Evolutionary conservation across 1,140 invertebrate genomes (phyloP).

Genomic region (Danaus plexippus): DNA sequence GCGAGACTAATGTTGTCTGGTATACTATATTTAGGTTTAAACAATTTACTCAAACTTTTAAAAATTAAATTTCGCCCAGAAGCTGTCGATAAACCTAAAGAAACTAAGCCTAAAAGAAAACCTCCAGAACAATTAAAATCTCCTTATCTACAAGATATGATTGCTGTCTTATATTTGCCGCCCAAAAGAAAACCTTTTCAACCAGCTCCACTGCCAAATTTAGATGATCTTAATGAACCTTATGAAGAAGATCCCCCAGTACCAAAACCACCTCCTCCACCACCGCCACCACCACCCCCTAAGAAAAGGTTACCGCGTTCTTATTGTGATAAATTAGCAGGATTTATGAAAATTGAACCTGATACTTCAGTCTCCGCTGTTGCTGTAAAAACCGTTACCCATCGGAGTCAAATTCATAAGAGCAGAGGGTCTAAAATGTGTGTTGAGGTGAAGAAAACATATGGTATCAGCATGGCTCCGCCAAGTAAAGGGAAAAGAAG

Average conservation of each 20-base stretch:
- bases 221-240: conserved; percentile 49
- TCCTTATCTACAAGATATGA: conserved; percentile 50
- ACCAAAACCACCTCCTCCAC: conserved; percentile 38
- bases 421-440: conserved; percentile 32
- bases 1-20: conserved; percentile 49
- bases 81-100: conserved; percentile 14
- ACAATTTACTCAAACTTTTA: conserved; percentile 39
- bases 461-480: conserved; percentile 30
- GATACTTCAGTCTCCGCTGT: conserved; percentile 33
- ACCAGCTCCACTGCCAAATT: conserved; percentile 45
- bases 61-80: conserved; percentile 39
- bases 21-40: conserved; percentile 50
- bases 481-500: conserved; percentile 28
- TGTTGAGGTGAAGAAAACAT: conserved; percentile 45
- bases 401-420: conserved; percentile 25
- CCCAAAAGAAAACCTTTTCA: conserved; percentile 28
- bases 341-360: conserved; percentile 37
- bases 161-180: conserved; percentile 36
- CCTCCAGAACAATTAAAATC: conserved; percentile 30
- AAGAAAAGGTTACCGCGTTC: conserved; percentile 40
- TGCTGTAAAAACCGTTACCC: conserved; percentile 33
- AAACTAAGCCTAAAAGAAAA: conserved; percentile 30
- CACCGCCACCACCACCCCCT: conserved; percentile 45
- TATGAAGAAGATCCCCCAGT: conserved; percentile 47
- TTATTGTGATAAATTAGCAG: conserved; percentile 50